Percentiles rank a stretch among this genome's conserved stretches.
phyloP scores from a whole-genome alignment of 2,113 vertebrate species.

The Hippocampus zosterae region DNA sequence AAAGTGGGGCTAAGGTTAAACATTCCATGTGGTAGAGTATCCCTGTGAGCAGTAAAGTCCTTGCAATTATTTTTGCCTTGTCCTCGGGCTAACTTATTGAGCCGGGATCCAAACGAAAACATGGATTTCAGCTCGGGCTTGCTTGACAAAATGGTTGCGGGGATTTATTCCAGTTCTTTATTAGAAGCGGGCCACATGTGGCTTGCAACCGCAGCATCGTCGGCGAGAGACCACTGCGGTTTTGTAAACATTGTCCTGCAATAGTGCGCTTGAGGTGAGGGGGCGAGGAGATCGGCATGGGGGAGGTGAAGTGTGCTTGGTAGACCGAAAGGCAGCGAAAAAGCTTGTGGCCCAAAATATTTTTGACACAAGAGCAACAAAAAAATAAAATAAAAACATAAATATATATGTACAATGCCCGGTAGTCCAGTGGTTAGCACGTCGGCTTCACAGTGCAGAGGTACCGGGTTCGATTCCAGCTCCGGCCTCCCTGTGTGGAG shows the following conservation, averaged over 20 bases:
- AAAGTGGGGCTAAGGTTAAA: constrained; percentile 77
- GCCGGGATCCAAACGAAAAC: constrained; percentile 5
- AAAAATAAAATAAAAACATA: too few species aligned
- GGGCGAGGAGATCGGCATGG: constrained; percentile 51
- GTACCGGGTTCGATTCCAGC: too few species aligned
- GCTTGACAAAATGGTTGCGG: background rate
- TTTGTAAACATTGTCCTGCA: constrained; percentile 53
- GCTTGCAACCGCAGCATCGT: background rate
- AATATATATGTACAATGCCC: too few species aligned
- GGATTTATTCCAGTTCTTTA: constrained; percentile 14
- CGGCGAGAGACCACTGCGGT: constrained; percentile 27
- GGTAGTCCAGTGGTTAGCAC: too few species aligned
- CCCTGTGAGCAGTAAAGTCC: constrained; percentile 70
- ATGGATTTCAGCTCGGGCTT: background rate
- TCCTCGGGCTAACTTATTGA: constrained; percentile 7
- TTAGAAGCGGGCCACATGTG: background rate
- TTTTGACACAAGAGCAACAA: constrained; percentile 23
- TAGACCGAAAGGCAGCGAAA: constrained; percentile 49
- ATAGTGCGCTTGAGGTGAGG: constrained; percentile 40
- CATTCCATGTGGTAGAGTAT: constrained; percentile 73
- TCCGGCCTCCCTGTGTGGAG: too few species aligned
- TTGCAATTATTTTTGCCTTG: constrained; percentile 69
- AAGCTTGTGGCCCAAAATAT: constrained; percentile 53
- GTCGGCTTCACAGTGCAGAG: too few species aligned
- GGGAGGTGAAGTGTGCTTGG: constrained; percentile 57